phyloP scores from a whole-genome alignment of 2,797 vertebrate species.

The Crenuchus spilurus region DNA sequence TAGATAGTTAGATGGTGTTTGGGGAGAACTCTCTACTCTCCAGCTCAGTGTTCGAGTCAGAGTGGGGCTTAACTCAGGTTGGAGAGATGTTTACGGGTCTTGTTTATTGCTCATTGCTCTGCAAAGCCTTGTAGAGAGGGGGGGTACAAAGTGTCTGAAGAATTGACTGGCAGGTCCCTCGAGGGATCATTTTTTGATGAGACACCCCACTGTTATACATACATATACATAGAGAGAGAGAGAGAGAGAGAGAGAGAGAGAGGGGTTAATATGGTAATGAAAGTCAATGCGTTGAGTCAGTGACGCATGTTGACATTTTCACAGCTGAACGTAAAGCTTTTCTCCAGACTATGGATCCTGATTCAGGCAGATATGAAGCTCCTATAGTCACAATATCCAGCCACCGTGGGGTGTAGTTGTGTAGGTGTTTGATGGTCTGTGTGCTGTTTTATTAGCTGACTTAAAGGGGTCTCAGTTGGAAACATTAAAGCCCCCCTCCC shows the following conservation, averaged over 20 bases:
- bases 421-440: neutral
- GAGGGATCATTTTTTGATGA: conserved; percentile 41
- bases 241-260: conserved; percentile 6
- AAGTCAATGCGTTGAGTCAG: conserved; percentile 4
- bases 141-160: conserved; percentile 24
- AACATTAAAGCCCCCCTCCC: conserved; percentile 2
- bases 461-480: conserved; percentile 14
- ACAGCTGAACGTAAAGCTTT: conserved; percentile 25
- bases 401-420: neutral
- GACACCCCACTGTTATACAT: conserved; percentile 35
- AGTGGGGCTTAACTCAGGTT: conserved; percentile 21
- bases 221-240: neutral
- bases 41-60: neutral
- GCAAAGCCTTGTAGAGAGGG: too few relatives aligned
- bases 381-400: neutral
- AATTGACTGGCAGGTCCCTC: conserved; percentile 54
- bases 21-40: conserved; percentile 13
- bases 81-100: conserved; percentile 22
- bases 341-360: neutral
- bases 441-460: conserved; percentile 17
- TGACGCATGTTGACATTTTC: conserved; percentile 40
- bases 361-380: neutral
- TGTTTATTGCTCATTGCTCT: conserved; percentile 45
- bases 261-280: conserved; percentile 48
- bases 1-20: conserved; percentile 2